Evolutionary conservation across 2,888 invertebrate species (phyloP).

Genomic region (Latrodectus elegans): DNA sequence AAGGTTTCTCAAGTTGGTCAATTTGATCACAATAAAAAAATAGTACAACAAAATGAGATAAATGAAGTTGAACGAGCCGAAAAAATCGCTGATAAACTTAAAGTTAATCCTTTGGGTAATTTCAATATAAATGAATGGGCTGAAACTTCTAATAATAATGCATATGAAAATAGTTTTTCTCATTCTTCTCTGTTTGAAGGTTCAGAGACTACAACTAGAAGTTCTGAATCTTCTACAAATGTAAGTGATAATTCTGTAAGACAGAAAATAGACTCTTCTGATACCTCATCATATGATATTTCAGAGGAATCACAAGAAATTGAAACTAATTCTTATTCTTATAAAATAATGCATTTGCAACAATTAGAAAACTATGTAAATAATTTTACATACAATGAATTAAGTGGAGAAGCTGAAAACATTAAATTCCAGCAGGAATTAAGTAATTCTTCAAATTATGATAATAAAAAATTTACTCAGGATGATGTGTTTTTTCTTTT

Average conservation of each 20-base stretch:
- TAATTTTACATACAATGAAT: too few relatives aligned
- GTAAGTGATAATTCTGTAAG: background rate
- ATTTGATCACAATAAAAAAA: too few relatives aligned
- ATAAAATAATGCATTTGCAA: too few relatives aligned
- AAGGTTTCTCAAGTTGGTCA: too few relatives aligned
- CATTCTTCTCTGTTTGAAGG: background rate
- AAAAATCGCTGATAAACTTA: background rate
- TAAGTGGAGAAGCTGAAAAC: too few relatives aligned
- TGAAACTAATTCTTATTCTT: too few relatives aligned
- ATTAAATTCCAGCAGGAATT: too few relatives aligned
- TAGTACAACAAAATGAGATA: too few relatives aligned
- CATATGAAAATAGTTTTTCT: background rate
- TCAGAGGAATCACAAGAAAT: background rate
- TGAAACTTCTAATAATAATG: background rate
- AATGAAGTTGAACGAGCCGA: background rate
- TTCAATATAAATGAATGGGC: background rate
- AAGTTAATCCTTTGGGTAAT: background rate
- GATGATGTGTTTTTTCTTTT: constrained; percentile 5
- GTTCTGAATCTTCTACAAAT: background rate
- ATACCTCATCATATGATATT: background rate
- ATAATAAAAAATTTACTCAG: background rate
- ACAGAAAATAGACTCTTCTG: background rate
- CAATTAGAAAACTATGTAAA: too few relatives aligned
- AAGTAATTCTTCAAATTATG: too few relatives aligned
- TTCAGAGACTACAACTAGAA: background rate